Base-by-base conservation (phyloP, 1,140 invertebrate species). In the Melanaphis sacchari region DNA sequence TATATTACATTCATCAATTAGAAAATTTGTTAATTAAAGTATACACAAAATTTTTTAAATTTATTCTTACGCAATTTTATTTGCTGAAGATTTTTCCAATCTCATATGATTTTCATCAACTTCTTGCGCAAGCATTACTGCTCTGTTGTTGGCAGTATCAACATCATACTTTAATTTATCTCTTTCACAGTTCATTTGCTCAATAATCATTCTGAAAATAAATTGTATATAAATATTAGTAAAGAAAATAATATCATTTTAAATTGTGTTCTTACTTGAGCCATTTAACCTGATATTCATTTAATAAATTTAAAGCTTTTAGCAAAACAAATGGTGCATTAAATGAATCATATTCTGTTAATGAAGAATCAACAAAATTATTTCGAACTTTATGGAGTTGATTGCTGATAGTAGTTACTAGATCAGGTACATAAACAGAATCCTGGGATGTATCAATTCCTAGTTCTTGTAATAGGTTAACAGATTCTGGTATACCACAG, bases 41-140 rank as follows among this genome's bases (percentile, higher is more conserved):
- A 40, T 41, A 24, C 6, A 7, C 2, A 49, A 7, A 41, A 21
- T 43, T 18, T 24, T 26, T 26, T 40, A 36, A 52, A 52, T 24
- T 52, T 1, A 36, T 52, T 95, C 95, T 95, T 94, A 96, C 96
- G 95, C 94, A 36, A 96, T 94, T 94, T 97, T 96, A 76, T 96
- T 96, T 94, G 97, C 96, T 90, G 97, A 95, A 46, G 96, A 96
- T 93, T 96, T 96, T 95, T 99, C 98, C 94, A 98, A 96, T 81
- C 97, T 96, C 1, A 96, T 96, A 95, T 99, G 98, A 94, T 98
- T 97, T 91, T 99, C 98, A 95, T 99, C 98, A 3, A 98, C 97
- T 95, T 99, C 98, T 93, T 97, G 97, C 4, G 98, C 98, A 40
- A 99, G 95, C 59, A 98, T 94, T 18, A 96, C 96, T 0, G 98